These are phyloP conservation scores for Heterotis niloticus DNA, from an alignment of 2,113 vertebrate genomes.

Conservation along the genomic window DNA sequence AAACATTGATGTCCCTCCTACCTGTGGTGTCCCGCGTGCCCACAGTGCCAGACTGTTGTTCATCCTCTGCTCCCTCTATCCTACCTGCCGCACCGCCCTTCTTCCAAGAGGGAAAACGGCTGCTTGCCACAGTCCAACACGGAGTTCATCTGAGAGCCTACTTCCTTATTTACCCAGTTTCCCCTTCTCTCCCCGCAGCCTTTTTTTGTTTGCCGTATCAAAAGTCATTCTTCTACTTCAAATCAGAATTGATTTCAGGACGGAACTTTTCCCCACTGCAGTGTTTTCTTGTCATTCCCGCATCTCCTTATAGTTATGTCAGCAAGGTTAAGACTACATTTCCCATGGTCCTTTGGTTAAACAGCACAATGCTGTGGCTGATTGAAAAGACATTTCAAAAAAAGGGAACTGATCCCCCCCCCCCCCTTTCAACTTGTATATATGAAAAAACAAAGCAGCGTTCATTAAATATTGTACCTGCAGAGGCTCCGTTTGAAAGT, in stretches of 20 bases:
- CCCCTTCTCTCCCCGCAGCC: conserved; percentile 29
- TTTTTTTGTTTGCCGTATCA: background rate
- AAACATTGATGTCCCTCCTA: background rate
- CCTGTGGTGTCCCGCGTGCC: background rate
- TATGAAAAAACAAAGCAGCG: too few species aligned
- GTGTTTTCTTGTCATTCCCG: background rate
- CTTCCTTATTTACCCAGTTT: conserved; percentile 58
- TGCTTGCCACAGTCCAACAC: conserved; percentile 19
- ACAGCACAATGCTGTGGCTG: background rate
- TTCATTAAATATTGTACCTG: too few species aligned
- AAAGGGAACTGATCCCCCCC: background rate
- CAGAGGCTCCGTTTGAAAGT: background rate
- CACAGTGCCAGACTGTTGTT: background rate
- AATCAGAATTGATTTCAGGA: background rate
- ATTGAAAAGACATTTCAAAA: background rate
- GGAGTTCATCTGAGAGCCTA: conserved; percentile 55
- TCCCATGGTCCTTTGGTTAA: conserved; percentile 1
- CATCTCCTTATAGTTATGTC: background rate
- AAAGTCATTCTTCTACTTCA: background rate
- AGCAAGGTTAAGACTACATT: background rate
- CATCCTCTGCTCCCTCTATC: background rate
- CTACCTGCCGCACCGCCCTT: background rate
- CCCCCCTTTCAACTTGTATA: background rate
- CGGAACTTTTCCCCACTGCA: background rate
- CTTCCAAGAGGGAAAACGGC: background rate